phyloP scores from a whole-genome alignment of 2,113 vertebrate genomes.

The Aldabrachelys gigantea region DNA sequence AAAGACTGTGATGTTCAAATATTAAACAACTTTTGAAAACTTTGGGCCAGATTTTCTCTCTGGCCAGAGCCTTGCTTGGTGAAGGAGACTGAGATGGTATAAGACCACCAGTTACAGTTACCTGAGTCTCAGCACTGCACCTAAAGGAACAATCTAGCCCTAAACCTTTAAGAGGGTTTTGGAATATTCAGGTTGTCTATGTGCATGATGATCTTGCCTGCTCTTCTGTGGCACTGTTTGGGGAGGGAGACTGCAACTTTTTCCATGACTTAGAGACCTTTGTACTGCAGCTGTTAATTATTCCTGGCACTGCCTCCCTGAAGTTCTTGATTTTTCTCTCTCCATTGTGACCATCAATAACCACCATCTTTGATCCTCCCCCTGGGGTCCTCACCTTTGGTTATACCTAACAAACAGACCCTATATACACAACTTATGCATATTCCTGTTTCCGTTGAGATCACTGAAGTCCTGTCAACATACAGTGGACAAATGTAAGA shows the following conservation, averaged over 20 bases:
- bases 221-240: not conserved
- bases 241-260: not conserved
- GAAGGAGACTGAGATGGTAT: not conserved
- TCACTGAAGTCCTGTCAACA: not conserved
- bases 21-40: not conserved
- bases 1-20: not conserved
- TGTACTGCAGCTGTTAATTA: not conserved
- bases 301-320: not conserved
- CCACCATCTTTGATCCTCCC: not conserved
- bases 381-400: not conserved
- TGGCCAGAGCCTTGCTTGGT: not conserved
- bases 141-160: not conserved
- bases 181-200: not conserved
- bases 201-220: not conserved
- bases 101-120: not conserved
- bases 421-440: not conserved
- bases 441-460: not conserved
- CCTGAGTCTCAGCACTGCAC: not conserved
- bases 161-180: not conserved
- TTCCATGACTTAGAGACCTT: not conserved
- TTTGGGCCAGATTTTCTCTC: not conserved
- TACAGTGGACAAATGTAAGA: not conserved
- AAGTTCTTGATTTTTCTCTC: not conserved
- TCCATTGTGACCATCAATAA: not conserved
- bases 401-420: not conserved